Evolutionary conservation across 37 sponge, comb jelly and placozoan genomes (phyloP).

Genomic region (Halichondria panicea): DNA sequence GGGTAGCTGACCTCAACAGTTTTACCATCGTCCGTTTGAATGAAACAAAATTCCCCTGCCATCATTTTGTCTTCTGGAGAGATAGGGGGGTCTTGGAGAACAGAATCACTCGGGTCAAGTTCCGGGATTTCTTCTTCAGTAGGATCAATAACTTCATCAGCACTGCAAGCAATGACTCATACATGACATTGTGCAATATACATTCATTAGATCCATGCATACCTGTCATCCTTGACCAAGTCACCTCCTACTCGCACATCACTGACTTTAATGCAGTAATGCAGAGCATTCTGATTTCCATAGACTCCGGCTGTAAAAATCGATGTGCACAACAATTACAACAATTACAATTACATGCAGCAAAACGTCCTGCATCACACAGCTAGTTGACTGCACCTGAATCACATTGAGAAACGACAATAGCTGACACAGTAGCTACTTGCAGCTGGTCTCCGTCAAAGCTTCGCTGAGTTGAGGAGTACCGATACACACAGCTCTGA

Average conservation of each 20-base stretch:
- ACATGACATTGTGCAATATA: no score
- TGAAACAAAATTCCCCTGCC: constrained; percentile 21
- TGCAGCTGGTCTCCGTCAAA: constrained; percentile 18
- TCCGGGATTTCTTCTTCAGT: not conserved
- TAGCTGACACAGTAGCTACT: not conserved
- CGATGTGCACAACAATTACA: not conserved
- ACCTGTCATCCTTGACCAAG: not conserved
- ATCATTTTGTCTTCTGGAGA: not conserved
- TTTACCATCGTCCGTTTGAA: constrained; percentile 39
- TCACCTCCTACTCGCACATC: not conserved
- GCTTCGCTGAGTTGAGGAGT: constrained; percentile 6
- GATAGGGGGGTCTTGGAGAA: not conserved
- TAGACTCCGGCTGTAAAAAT: constrained; percentile 22
- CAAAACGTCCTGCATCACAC: not conserved
- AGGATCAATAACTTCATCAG: not conserved
- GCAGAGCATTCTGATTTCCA: constrained; percentile 5
- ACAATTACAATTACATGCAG: not conserved
- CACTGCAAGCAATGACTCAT: no score
- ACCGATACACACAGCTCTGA: constrained; percentile 9
- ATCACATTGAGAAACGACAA: constrained; percentile 12
- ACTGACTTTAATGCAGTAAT: constrained; percentile 25
- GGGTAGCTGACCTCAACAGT: constrained; percentile 28
- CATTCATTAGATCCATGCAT: no score
- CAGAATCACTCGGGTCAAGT: not conserved
- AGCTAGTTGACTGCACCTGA: constrained; percentile 17